Conservation (phyloP, 2,113 vertebrate genomes). For the Diphyllodes magnificus region DNA sequence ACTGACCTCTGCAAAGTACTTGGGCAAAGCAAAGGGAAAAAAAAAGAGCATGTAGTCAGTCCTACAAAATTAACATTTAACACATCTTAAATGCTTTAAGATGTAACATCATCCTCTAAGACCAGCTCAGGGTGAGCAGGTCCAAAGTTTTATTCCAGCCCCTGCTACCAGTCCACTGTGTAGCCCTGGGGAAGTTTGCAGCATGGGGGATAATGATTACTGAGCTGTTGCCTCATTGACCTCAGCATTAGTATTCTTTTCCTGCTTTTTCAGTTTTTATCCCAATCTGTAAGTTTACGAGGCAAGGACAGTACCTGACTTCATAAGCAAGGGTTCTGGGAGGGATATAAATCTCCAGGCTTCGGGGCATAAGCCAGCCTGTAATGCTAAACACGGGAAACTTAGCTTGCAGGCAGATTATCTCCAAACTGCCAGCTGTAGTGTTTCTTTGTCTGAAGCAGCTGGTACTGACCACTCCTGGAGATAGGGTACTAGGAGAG, state of each 20-base stretch:
- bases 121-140: neutral
- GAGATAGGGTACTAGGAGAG: constrained; percentile 15
- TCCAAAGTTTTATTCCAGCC: neutral
- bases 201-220: neutral
- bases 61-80: neutral
- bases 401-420: constrained; percentile 37
- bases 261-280: neutral
- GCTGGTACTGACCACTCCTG: constrained; percentile 53
- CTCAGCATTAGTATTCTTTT: neutral
- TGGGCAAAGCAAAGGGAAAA: neutral
- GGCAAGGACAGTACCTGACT: neutral
- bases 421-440: constrained; percentile 43
- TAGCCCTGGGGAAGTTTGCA: neutral
- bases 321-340: neutral
- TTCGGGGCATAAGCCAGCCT: neutral
- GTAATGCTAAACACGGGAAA: constrained; percentile 7
- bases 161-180: neutral
- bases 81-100: neutral
- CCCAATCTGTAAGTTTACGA: neutral
- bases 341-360: neutral
- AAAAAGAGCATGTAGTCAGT: neutral
- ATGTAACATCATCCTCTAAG: neutral
- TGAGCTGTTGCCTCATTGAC: neutral
- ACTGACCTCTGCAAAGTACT: neutral
- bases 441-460: constrained; percentile 48